Base-by-base conservation (phyloP, 1,140 invertebrate genomes). In the Hormaphis cornu region DNA sequence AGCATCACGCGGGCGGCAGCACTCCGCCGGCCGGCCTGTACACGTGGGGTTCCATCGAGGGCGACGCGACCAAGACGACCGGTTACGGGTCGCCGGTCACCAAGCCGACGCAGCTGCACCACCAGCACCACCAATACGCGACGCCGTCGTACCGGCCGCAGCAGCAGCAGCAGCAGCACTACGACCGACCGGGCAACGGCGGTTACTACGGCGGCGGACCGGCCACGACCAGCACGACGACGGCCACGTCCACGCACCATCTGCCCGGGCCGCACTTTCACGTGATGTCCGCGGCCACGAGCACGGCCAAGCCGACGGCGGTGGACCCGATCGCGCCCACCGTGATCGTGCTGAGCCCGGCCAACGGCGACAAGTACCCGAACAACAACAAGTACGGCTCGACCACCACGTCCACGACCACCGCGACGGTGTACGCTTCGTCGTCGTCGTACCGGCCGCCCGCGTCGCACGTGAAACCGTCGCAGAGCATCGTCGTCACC, bases 311-410 rank as follows among this genome's bases (percentile, higher is more conserved):
- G 56, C 74, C 74, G 6, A 16, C 46, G 2, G 26, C 52, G 14
- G 33, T 42, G 3, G 72, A 81, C 5, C 83, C 81, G 69, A 85
- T 85, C 12, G 85, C 86, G 9, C 87, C 87, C 8, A 88, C 87
- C 0, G 83, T 89, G 0, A 89, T 89, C 26, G 86, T 89, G 16
- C 74, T 89, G 3, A 83, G 83, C 12, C 83, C 83, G 0, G 71
- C 82, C 0, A 78, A 76, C 18, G 76, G 78, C 16, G 76, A 78
- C 40, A 59, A 72, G 74, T 72, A 66, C 73, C 70, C 69, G 2
- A 78, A 76, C 70, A 79, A 80, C 66, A 78, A 77, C 66, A 79
- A 80, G 70, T 80, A 81, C 75, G 80, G 81, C 9, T 74, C 28
- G 12, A n/a, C 48, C 26, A 53, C 50, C 14, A 14, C 30, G 20